These are phyloP conservation scores for Rhopalosiphum nymphaeae DNA, from an alignment of 2,888 invertebrate species.

Conservation along the genomic window DNA sequence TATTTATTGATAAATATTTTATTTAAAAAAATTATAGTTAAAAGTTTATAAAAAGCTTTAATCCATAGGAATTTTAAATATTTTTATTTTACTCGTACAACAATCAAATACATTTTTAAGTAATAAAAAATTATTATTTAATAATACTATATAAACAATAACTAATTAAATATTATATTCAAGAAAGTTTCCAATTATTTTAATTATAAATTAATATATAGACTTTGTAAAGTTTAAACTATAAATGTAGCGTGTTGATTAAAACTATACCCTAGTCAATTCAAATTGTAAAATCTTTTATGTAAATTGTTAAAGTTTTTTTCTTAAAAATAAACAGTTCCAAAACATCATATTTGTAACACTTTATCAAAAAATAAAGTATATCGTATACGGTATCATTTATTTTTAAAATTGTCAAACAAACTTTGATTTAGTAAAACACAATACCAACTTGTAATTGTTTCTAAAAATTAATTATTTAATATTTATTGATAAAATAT, in stretches of 20 bases:
- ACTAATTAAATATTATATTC: background rate
- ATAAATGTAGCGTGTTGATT: background rate
- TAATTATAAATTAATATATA: background rate
- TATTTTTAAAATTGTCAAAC: background rate
- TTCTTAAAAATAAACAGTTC: background rate
- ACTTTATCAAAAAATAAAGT: background rate
- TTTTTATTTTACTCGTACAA: background rate
- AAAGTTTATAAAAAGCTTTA: background rate
- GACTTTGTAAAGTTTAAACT: background rate
- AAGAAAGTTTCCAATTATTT: background rate
- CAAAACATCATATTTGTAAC: background rate
- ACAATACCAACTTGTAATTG: background rate
- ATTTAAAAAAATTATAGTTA: background rate
- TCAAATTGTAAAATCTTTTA: conserved; percentile 1
- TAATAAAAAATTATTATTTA: background rate
- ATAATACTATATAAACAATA: background rate
- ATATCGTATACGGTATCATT: no score
- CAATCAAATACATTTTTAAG: background rate
- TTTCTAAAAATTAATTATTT: background rate
- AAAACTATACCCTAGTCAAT: conserved; percentile 9
- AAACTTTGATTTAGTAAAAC: background rate
- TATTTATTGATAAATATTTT: background rate
- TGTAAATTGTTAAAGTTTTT: conserved; percentile 6
- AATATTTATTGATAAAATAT: background rate
- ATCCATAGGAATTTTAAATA: background rate